Percentiles rank a stretch among this genome's conserved stretches.
These are phyloP conservation scores for Sciurus carolinensis DNA, from an alignment of 2,797 vertebrate species.

Conservation along the genomic window DNA sequence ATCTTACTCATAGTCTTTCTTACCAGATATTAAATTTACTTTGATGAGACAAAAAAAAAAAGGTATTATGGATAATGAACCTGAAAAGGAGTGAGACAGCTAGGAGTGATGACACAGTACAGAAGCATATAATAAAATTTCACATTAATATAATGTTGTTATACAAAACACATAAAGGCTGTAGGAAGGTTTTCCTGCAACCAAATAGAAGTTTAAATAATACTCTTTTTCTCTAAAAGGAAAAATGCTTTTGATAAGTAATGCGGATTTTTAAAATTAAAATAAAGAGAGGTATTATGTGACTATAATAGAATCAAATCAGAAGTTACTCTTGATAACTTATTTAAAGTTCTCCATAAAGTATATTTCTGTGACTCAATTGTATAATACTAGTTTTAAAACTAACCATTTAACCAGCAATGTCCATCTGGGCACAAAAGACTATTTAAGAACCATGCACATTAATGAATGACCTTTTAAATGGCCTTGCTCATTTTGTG, in stretches of 20 bases:
- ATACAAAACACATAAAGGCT: neutral
- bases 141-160: neutral
- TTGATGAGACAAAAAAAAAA: neutral
- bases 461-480: neutral
- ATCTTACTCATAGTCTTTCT: constrained; percentile 16
- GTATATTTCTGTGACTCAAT: constrained; percentile 8
- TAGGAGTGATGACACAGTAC: neutral
- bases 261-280: neutral
- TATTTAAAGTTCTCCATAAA: constrained; percentile 45
- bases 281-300: neutral
- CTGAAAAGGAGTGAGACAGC: neutral
- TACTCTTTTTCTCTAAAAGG: neutral
- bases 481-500: neutral
- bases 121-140: constrained; percentile 7
- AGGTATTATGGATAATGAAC: neutral
- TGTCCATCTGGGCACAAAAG: neutral
- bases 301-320: constrained; percentile 47
- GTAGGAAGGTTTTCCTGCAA: neutral
- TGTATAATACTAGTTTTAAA: constrained; percentile 21
- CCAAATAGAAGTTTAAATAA: constrained; percentile 28
- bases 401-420: neutral
- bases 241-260: neutral
- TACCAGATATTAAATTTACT: constrained; percentile 15
- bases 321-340: constrained; percentile 53
- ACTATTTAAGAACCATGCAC: neutral